These are phyloP conservation scores for Myopa testacea DNA, from an alignment of 2,888 invertebrate genomes.

Conservation along the genomic window DNA sequence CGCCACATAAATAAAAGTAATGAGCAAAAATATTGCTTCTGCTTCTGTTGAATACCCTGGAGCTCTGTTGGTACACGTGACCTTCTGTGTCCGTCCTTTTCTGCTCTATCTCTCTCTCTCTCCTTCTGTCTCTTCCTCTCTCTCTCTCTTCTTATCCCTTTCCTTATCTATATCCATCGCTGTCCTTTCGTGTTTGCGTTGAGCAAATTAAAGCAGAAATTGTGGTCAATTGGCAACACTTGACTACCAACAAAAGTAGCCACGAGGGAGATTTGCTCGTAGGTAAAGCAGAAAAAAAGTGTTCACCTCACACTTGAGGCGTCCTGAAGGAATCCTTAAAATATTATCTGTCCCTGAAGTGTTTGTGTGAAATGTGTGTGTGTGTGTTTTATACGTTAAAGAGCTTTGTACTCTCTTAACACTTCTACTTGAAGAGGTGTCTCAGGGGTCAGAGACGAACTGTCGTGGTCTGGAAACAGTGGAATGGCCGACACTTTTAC, in stretches of 20 bases:
- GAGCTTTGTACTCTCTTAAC: neutral
- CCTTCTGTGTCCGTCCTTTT: neutral
- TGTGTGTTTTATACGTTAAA: neutral
- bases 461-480: neutral
- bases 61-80: neutral
- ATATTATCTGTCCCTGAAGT: neutral
- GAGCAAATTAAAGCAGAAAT: conserved; percentile 36
- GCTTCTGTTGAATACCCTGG: neutral
- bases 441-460: neutral
- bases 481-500: neutral
- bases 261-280: conserved; percentile 3
- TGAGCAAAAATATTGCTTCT: neutral
- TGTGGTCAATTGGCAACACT: conserved; percentile 37
- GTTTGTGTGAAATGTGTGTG: neutral
- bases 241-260: conserved; percentile 27
- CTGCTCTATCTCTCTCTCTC: neutral
- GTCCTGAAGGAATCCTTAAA: conserved; percentile 22
- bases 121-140: neutral
- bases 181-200: neutral
- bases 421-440: neutral
- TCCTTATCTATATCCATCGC: neutral
- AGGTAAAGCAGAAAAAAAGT: conserved; percentile 9
- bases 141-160: neutral
- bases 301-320: conserved; percentile 20
- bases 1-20: conserved; percentile 7